Percentiles rank a stretch among this genome's conserved stretches.
Conservation (phyloP, 2,888 invertebrate species). For the Drepanosiphum platanoidis region DNA sequence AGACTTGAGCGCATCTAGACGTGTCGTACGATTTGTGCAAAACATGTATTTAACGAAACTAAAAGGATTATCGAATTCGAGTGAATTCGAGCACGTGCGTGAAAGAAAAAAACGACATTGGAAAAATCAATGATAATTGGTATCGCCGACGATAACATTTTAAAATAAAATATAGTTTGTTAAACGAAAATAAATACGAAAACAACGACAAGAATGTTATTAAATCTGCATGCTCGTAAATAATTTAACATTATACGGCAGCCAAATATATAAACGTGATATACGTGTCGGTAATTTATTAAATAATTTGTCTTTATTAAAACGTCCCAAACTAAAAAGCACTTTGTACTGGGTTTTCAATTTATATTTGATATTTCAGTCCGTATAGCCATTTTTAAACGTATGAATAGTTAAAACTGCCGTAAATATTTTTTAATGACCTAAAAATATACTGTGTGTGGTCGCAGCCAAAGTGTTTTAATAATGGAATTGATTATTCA, state of each 20-base stretch:
- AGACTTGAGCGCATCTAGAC: too few species aligned
- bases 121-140: too few species aligned
- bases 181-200: neutral
- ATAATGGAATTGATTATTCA: slow-evolving; percentile 57
- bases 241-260: neutral
- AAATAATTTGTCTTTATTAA: neutral
- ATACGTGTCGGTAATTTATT: neutral
- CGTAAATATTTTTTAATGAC: slow-evolving; percentile 12
- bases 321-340: neutral
- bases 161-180: neutral
- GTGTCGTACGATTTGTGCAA: too few species aligned
- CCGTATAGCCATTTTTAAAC: neutral
- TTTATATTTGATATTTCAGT: neutral
- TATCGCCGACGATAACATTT: neutral
- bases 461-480: slow-evolving; percentile 41
- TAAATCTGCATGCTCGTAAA: too few species aligned
- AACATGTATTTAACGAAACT: neutral
- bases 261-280: neutral
- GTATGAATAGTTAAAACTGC: neutral
- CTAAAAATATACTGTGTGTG: slow-evolving; percentile 13
- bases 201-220: neutral
- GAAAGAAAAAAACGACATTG: too few species aligned
- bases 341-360: neutral
- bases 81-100: too few species aligned
- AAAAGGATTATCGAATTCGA: neutral